Evolutionary conservation across 1,140 invertebrate genomes (phyloP).

Genomic region (Fopius arisanus): DNA sequence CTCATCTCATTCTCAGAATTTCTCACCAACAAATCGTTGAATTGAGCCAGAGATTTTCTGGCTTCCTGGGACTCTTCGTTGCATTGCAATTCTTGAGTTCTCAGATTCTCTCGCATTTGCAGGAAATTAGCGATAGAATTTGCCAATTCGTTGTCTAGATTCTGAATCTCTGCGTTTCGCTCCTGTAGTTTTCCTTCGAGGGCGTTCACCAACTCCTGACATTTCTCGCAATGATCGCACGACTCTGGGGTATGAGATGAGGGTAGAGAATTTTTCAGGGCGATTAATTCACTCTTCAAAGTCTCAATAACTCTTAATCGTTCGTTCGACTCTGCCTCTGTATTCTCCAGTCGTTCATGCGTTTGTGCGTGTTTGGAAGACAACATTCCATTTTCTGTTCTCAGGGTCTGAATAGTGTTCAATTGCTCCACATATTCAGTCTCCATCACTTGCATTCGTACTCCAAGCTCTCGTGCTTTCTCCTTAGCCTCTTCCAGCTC

Average conservation of each 20-base stretch:
- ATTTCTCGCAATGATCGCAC: constrained; percentile 51
- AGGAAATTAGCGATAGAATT: constrained; percentile 68
- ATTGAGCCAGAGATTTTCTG: constrained; percentile 40
- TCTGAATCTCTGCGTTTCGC: constrained; percentile 76
- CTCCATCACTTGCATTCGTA: constrained; percentile 62
- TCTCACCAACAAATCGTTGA: constrained; percentile 63
- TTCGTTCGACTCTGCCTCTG: constrained; percentile 55
- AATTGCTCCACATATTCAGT: constrained; percentile 57
- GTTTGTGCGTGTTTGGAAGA: constrained; percentile 54
- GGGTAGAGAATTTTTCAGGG: neutral
- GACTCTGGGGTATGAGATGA: constrained; percentile 29
- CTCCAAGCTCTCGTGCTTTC: constrained; percentile 53
- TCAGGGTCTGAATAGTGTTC: constrained; percentile 49
- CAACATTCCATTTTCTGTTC: constrained; percentile 53
- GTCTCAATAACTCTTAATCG: constrained; percentile 44
- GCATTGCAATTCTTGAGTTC: constrained; percentile 37
- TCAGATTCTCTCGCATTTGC: constrained; percentile 51
- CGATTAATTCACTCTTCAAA: constrained; percentile 42
- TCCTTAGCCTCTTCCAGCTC: constrained; percentile 49
- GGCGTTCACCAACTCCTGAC: constrained; percentile 45
- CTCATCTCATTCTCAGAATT: constrained; percentile 67
- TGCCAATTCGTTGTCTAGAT: constrained; percentile 72
- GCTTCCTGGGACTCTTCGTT: constrained; percentile 20
- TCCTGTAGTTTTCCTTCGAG: constrained; percentile 75
- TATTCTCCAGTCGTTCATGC: constrained; percentile 55